A percentile compares a stretch with the other conserved stretches of the same genome.
Evolutionary conservation across 2,888 invertebrate species (phyloP).

Genomic region (Pristionchus japonicus): DNA sequence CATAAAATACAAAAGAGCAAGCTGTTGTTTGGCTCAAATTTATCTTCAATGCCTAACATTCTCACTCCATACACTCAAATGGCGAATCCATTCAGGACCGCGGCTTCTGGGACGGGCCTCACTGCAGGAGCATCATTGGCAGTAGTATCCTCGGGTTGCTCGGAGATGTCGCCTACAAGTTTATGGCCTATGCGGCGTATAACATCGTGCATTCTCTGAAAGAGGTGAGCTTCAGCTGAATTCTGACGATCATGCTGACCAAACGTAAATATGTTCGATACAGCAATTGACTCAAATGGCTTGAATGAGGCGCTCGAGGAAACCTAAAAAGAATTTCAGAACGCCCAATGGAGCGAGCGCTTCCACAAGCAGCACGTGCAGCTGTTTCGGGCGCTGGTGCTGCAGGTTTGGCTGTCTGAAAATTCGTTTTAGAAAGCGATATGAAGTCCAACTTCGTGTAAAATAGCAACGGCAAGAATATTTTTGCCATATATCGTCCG

Average conservation of each 20-base stretch:
- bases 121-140: background rate
- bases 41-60: too few species aligned
- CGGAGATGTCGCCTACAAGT: background rate
- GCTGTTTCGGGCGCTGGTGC: background rate
- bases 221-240: too few species aligned
- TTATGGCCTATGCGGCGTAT: background rate
- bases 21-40: too few species aligned
- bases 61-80: too few species aligned
- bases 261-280: too few species aligned
- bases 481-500: background rate
- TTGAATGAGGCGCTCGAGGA: too few species aligned
- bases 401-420: background rate
- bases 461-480: too few species aligned
- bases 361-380: background rate
- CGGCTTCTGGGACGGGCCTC: background rate
- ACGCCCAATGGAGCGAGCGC: background rate
- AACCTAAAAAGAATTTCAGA: too few species aligned
- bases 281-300: too few species aligned
- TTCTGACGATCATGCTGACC: too few species aligned
- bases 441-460: background rate
- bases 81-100: background rate
- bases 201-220: background rate
- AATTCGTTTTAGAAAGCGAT: background rate
- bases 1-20: too few species aligned
- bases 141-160: background rate